A percentile compares a stretch with the other conserved stretches of the same genome.
Conservation (phyloP, 2,888 invertebrate genomes). For the Frankliniella fusca region DNA sequence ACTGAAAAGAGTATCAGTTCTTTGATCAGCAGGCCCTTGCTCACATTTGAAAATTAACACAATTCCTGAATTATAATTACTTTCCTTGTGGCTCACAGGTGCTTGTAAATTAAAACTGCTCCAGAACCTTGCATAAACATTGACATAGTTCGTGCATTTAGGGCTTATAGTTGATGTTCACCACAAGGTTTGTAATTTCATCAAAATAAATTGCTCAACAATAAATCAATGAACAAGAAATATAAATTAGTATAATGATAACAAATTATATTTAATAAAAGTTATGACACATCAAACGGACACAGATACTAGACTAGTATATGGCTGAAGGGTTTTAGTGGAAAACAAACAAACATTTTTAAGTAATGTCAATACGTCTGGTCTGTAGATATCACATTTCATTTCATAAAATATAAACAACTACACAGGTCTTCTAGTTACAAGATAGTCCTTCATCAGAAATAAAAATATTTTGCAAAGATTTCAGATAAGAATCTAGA, state of each 20-base stretch:
- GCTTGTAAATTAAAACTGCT: too few species aligned
- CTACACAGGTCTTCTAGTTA: background rate
- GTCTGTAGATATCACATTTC: background rate
- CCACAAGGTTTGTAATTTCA: background rate
- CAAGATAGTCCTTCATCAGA: background rate
- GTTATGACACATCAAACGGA: constrained; percentile 24
- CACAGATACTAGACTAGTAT: constrained; percentile 8
- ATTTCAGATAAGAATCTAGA: background rate
- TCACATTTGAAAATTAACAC: too few species aligned
- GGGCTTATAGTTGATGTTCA: too few species aligned
- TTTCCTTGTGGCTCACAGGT: too few species aligned
- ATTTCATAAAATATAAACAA: background rate
- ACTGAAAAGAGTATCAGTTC: too few species aligned
- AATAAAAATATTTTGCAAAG: background rate
- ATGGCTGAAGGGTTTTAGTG: background rate
- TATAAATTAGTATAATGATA: constrained; percentile 8
- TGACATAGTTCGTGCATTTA: too few species aligned
- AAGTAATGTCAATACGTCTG: background rate
- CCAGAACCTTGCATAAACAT: too few species aligned
- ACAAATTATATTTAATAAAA: background rate
- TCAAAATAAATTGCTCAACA: background rate
- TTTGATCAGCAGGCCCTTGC: too few species aligned
- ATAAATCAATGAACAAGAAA: background rate
- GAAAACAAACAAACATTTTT: background rate
- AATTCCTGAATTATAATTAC: too few species aligned